Evolutionary conservation across 2,888 invertebrate species (phyloP), one percentile per base, ranked within the genome.

Genomic region (Drosophila subsilvestris): DNA sequence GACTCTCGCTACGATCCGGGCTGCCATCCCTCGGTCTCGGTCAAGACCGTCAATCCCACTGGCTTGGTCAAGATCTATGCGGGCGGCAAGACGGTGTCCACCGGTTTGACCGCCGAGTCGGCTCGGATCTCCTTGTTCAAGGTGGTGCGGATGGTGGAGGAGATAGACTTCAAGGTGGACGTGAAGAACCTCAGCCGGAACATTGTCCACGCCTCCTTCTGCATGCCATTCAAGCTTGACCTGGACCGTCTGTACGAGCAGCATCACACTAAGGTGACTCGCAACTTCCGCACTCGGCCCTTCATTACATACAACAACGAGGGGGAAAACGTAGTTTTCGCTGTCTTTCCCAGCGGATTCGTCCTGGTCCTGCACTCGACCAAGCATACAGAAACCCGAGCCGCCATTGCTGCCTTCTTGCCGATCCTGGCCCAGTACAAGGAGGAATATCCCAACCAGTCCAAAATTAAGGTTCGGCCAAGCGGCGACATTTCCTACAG

Each of bases 211-310:
- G 83, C 83, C 44, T 78, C 83, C 0, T 86, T 84, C 7, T 75
- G 69, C 14, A 56, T 84, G 62, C 83, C 83, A n/a, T 84, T 84
- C 27, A 82, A 78, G 37, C 42, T 84, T 6, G 73, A 84, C 47
- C 44, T 84, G 44, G 54, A 71, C 1, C 29, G 70, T 54, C 53
- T 84, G 14, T 42, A 43, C 7, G 62, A 72, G 8, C 7, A 56
- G 42, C 65, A 86, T 9, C 9, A 27, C 43, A 66, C 59, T 1
- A 29, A 65, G 0, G 70, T 80, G 0, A 63, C 60, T 0, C 48
- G 48, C 0, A 80, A 86, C 54, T 54, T 44, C 0, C 56, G 67
- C 10, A 29, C 12, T 1, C 73, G 80, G 4, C 83, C 80, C 1
- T 84, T 87, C 9, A 17, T 86, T 0, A 87, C 76, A 7, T 84